Evolutionary conservation across 2,888 invertebrate species (phyloP).

Genomic region (Tenthredo notha): DNA sequence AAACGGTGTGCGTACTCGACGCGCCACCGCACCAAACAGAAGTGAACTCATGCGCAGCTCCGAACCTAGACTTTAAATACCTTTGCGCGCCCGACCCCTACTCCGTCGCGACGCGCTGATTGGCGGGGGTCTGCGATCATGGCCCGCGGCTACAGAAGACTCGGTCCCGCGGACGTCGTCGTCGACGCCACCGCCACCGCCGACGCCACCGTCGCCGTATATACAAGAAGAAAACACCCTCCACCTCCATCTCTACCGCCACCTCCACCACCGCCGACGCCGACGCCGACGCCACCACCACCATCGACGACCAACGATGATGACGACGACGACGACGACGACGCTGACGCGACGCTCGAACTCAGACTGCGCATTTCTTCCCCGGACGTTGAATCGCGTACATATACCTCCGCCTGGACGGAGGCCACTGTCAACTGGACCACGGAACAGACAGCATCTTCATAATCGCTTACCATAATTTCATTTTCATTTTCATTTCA

Average conservation of each 20-base stretch:
- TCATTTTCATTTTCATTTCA: conserved; percentile 31
- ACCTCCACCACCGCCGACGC: conserved; percentile 12
- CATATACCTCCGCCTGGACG: conserved; percentile 29
- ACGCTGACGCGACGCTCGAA: conserved; percentile 11
- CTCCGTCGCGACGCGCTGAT: conserved; percentile 80
- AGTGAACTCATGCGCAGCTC: conserved; percentile 82
- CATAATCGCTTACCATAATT: conserved; percentile 21
- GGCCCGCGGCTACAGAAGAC: conserved; percentile 65
- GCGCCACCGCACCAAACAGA: conserved; percentile 79
- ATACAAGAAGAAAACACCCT: conserved; percentile 54
- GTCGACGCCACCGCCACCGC: conserved; percentile 46
- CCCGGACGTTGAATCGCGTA: conserved; percentile 62
- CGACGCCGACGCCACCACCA: conserved; percentile 27
- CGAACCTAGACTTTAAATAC: conserved; percentile 83
- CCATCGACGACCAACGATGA: conserved; percentile 22
- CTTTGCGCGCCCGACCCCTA: conserved; percentile 81
- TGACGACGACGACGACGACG: conserved; percentile 34
- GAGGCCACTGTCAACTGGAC: conserved; percentile 42
- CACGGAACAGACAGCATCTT: conserved; percentile 27
- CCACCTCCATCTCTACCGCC: conserved; percentile 37
- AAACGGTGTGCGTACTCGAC: conserved; percentile 56
- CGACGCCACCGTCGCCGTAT: conserved; percentile 47
- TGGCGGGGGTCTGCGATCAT: conserved; percentile 69
- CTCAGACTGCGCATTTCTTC: conserved; percentile 60
- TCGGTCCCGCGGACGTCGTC: conserved; percentile 56